Evolutionary conservation across 2,113 vertebrate species (phyloP).

Genomic region (Dinomys branickii): DNA sequence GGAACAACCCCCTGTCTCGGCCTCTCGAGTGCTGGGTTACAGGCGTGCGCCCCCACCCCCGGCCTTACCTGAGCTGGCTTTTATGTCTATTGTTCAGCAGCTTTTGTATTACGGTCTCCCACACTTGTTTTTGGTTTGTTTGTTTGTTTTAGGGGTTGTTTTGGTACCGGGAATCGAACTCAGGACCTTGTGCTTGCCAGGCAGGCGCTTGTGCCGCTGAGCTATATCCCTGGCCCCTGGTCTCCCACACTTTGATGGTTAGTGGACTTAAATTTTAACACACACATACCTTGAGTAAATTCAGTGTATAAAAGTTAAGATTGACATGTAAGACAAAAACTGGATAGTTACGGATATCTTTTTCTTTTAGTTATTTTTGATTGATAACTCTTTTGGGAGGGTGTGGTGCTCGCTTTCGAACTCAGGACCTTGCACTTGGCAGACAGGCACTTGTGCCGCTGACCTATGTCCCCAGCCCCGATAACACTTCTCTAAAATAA

Average conservation of each 20-base stretch:
- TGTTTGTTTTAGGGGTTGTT: too few species aligned
- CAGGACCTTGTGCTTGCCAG: too few species aligned
- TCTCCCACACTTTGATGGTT: background rate
- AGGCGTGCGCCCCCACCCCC: too few species aligned
- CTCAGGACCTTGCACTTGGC: too few species aligned
- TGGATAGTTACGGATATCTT: background rate
- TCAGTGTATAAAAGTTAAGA: conserved; percentile 20
- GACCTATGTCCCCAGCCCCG: too few species aligned
- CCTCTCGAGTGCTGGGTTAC: too few species aligned
- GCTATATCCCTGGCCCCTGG: background rate
- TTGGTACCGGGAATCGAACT: too few species aligned
- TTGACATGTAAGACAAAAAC: conserved; percentile 5
- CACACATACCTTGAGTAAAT: conserved; percentile 24
- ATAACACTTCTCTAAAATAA: background rate
- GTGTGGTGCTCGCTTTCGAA: background rate
- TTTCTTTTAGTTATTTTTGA: conserved; percentile 31
- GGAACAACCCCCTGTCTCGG: too few species aligned
- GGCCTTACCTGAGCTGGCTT: background rate
- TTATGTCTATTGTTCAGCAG: background rate
- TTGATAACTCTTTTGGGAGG: background rate
- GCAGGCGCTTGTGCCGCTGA: too few species aligned
- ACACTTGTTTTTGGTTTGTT: too few species aligned
- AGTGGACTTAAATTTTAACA: background rate
- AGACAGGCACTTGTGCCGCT: too few species aligned
- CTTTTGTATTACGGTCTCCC: background rate